Percentiles rank a stretch among this genome's conserved stretches.
phyloP scores from a whole-genome alignment of 1,140 invertebrate species.

The Heliconius congener region DNA sequence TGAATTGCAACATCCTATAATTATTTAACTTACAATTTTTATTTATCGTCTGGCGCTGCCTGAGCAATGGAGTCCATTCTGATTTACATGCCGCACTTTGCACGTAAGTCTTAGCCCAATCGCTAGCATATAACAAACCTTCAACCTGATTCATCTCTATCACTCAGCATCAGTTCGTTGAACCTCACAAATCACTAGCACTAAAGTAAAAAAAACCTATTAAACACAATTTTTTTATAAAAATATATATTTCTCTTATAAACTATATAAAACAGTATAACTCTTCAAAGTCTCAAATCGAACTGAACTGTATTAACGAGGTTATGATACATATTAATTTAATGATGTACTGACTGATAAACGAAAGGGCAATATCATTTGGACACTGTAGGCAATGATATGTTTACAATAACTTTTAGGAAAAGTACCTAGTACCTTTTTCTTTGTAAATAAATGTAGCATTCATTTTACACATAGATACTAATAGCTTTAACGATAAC shows the following conservation, averaged over 20 bases:
- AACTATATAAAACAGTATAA: not conserved
- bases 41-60: not conserved
- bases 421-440: slow-evolving; percentile 47
- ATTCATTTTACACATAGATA: slow-evolving; percentile 16
- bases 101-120: not conserved
- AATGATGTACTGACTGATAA: slow-evolving; percentile 45
- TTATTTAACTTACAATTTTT: not conserved
- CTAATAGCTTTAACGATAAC: slow-evolving; percentile 23
- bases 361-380: slow-evolving; percentile 34
- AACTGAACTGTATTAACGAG: slow-evolving; percentile 33
- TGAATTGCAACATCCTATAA: not conserved
- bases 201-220: slow-evolving; percentile 1
- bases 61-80: slow-evolving; percentile 34
- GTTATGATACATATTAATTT: slow-evolving; percentile 37
- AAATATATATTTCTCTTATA: not conserved
- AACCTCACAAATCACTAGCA: not conserved
- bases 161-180: slow-evolving; percentile 3
- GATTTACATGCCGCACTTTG: not conserved
- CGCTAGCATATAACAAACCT: not conserved
- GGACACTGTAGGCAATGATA: slow-evolving; percentile 28
- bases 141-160: not conserved
- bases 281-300: slow-evolving; percentile 22
- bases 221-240: not conserved
- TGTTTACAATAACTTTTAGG: slow-evolving; percentile 37
- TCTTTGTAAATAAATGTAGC: slow-evolving; percentile 22